A percentile compares a stretch with the other conserved stretches of the same genome.
phyloP scores from a whole-genome alignment of 2,888 invertebrate genomes.

The Tetramorium bicarinatum region DNA sequence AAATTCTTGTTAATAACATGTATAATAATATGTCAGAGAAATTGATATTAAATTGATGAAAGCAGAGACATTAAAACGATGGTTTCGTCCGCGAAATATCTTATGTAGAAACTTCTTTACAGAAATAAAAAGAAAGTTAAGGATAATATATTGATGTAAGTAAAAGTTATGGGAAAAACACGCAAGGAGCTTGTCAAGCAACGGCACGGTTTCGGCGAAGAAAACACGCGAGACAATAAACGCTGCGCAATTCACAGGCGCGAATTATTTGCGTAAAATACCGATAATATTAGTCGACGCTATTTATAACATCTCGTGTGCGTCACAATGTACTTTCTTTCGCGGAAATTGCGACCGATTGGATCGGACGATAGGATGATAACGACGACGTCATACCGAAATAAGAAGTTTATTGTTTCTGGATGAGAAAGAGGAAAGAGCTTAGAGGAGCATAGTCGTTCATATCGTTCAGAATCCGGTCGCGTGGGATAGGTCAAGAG shows the following conservation, averaged over 20 bases:
- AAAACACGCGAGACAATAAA: constrained; percentile 24
- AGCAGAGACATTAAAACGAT: not conserved
- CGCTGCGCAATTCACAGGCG: constrained; percentile 10
- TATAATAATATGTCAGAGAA: not conserved
- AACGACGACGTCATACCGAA: constrained; percentile 61
- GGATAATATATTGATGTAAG: constrained; percentile 17
- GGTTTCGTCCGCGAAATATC: not conserved
- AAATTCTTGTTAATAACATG: not conserved
- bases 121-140: not conserved
- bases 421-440: constrained; percentile 72
- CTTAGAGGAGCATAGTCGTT: constrained; percentile 61
- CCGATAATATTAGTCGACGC: constrained; percentile 39
- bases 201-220: not conserved
- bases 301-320: constrained; percentile 33
- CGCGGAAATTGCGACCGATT: constrained; percentile 6
- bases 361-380: not conserved
- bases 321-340: constrained; percentile 46
- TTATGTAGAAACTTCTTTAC: not conserved
- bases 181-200: constrained; percentile 1
- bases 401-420: constrained; percentile 81
- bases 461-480: constrained; percentile 69
- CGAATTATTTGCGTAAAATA: constrained; percentile 48
- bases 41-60: not conserved
- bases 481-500: constrained; percentile 81
- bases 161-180: not conserved